These are phyloP conservation scores for Lucilia cuprina DNA, from an alignment of 1,140 invertebrate species.

Conservation along the genomic window DNA sequence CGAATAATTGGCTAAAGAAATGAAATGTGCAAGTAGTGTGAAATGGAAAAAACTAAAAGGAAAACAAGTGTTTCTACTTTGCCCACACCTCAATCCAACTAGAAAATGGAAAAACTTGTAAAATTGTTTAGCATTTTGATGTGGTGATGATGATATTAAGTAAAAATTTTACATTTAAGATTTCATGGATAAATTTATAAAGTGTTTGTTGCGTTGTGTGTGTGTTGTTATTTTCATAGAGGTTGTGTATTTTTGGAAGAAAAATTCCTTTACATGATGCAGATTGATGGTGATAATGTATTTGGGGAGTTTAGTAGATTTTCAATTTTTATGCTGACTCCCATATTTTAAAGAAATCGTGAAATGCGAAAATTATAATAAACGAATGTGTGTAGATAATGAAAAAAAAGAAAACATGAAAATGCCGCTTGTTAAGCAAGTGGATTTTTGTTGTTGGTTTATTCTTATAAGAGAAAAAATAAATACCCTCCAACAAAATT, in stretches of 20 bases:
- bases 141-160: background rate
- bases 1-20: no score
- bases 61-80: conserved; percentile 11
- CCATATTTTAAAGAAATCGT: background rate
- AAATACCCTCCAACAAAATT: background rate
- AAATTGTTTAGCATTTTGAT: background rate
- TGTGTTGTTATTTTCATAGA: background rate
- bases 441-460: background rate
- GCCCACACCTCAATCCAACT: background rate
- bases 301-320: background rate
- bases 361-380: background rate
- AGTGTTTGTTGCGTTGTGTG: background rate
- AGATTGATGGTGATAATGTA: background rate
- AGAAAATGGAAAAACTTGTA: background rate
- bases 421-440: conserved; percentile 7
- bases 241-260: background rate
- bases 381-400: background rate
- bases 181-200: background rate
- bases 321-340: background rate
- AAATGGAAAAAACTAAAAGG: background rate
- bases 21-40: background rate
- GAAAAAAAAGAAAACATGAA: background rate
- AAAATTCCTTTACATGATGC: background rate
- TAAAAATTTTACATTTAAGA: background rate
- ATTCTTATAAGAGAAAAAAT: background rate